These are phyloP conservation scores for Acanthis flammea DNA, from an alignment of 2,797 vertebrate species.

Conservation along the genomic window DNA sequence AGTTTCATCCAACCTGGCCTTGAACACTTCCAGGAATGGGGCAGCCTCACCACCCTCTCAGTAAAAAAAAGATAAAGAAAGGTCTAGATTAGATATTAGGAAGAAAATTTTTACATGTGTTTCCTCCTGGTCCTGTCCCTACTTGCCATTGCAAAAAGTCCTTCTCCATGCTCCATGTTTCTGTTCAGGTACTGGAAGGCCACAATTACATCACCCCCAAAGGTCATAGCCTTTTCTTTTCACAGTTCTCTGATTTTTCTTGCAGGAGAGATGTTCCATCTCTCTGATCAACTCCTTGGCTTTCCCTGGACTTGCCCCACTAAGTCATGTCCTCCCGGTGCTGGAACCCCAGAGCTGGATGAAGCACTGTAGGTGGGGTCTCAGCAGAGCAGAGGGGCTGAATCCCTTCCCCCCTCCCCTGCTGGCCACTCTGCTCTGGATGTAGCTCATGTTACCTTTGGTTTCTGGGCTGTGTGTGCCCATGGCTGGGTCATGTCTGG, in stretches of 20 bases:
- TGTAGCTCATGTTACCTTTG: not conserved
- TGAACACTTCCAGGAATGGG: not conserved
- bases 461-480: too few species aligned
- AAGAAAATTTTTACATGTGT: fast-evolving
- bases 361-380: not conserved
- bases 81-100: not conserved
- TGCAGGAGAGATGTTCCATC: too few species aligned
- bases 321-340: fast-evolving
- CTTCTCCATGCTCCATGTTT: not conserved
- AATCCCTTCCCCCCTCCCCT: not conserved
- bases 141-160: not conserved
- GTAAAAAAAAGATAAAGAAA: not conserved
- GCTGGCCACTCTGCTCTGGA: not conserved
- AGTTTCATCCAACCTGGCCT: too few species aligned
- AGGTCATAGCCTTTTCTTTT: not conserved
- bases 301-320: not conserved
- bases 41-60: not conserved
- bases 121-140: not conserved
- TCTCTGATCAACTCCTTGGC: not conserved
- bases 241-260: not conserved
- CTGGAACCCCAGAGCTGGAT: not conserved
- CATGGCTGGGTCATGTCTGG: not conserved
- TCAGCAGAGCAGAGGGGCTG: not conserved
- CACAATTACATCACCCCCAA: fast-evolving
- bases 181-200: not conserved